Evolutionary conservation across 2,797 vertebrate genomes (phyloP), one percentile per base, ranked within the genome.

Genomic region (Diplodus sargus): DNA sequence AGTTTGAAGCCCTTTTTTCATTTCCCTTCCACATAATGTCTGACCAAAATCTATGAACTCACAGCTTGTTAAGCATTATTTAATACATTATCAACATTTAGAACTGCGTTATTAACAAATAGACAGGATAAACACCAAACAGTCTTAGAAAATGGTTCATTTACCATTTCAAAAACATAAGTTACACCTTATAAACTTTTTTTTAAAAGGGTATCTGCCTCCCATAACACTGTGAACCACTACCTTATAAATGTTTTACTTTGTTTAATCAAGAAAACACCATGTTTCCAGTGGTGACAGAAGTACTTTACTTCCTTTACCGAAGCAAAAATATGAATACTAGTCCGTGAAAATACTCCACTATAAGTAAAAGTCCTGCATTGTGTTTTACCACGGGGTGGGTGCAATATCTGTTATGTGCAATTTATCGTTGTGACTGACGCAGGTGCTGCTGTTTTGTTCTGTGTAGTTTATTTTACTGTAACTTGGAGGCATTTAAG

Each of bases 171-270:
- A 45, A 18, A 61, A 52, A 14, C 5, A 54, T 34, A 22, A 34
- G 25, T 39, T 7, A 42, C 5, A 8, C 25, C 20, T 30, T 63
- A 28, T 43, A 78, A 45, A 17, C 39, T 5, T 10, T 12, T 12
- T 1, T 14, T 23, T 53, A 23, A 22, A 13, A 14, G 17, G 12
- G 14, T 22, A 45, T 57, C 25, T 23, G 6, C 15, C 20, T 34
- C 15, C 16, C 25, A 64, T 45, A 45, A 30, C 47, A 34, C 34
- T 34, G 7, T 34, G 34, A 34, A 34, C 34, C 4, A 1, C 42
- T 59, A n/a, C 9, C n/a, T 65, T 61, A 60, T n/a, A 49, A 60
- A 48, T 61, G n/a, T 67, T 75, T 67, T 48, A 34, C 42, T n/a
- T 57, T 30, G 30, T 53, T 30, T 9, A 8, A 25, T 63, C 18